Evolutionary conservation across 2,888 invertebrate genomes (phyloP), one percentile per base, ranked within the genome.

Genomic region (Acanthoscelides obtectus): DNA sequence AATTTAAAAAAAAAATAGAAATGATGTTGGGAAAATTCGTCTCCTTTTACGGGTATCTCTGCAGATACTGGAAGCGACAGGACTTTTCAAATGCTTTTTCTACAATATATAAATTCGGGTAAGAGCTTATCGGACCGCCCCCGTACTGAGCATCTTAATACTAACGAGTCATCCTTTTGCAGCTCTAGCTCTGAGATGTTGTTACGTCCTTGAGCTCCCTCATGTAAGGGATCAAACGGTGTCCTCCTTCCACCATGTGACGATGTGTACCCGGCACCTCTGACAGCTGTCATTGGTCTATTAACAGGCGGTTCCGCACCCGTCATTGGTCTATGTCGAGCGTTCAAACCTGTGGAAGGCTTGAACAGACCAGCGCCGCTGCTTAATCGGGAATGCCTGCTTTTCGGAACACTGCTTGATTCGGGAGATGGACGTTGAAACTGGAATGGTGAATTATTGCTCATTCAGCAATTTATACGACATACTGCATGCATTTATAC

Each of bases 221-320:
- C 92, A 79, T 94, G 91, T 73, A 96, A 86, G 4, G 94, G 95
- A 83, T 96, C 93, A 81, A 95, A 93, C 74, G 88, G 88, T 17
- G 45, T 22, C 12, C 25, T 68, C 22, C 27, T 27, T 76, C 87
- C 88, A 77, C 85, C 89, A 81, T 89, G 90, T 0, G 97, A 96
- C 0, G 97, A 96, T 3, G 96, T 96, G 84, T 96, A 99, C 0
- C 99, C 99, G 22, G 97, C 98, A 8, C 97, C 98, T 72, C 97
- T 89, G 64, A 99, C 96, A 0, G 99, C 98, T 2, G 99, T 99
- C 89, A 99, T 97, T 0, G 99, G 99, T 72, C 99, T 77, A 70
- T 82, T 86, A n/a, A 80, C 75, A 66, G 22, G 20, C 22, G 76
- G 72, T 69, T 84, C 85, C 5, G 79, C 76, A 4, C 84, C 84